phyloP scores from a whole-genome alignment of 2,797 vertebrate species.

The Triplophysa bombifrons region DNA sequence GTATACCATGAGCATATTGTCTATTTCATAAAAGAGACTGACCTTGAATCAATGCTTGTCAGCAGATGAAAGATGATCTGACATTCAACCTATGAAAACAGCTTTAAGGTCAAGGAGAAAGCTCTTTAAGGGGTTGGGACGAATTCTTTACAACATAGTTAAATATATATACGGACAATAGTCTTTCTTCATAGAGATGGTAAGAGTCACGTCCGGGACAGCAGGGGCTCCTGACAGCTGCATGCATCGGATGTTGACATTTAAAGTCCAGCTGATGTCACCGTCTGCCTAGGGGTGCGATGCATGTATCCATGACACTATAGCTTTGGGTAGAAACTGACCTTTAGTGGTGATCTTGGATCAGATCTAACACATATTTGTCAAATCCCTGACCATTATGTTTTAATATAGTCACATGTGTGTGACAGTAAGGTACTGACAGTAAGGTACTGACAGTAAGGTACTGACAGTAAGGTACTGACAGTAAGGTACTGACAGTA shows the following conservation, averaged over 20 bases:
- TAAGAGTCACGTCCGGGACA: background rate
- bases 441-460: no score
- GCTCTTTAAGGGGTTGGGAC: background rate
- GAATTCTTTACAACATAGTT: background rate
- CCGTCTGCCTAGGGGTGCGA: conserved; percentile 19
- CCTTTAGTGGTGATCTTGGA: conserved; percentile 14
- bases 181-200: background rate
- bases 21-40: background rate
- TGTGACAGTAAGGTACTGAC: background rate
- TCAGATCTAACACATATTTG: conserved; percentile 4
- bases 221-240: conserved; percentile 25
- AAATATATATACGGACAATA: background rate
- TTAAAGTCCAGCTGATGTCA: conserved; percentile 35
- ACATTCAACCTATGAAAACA: conserved; percentile 2
- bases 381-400: background rate
- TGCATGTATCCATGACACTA: background rate
- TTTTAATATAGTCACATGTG: background rate
- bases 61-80: background rate
- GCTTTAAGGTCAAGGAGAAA: background rate
- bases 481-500: no score
- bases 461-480: no score
- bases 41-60: conserved; percentile 17
- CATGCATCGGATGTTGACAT: conserved; percentile 31
- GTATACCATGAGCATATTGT: background rate
- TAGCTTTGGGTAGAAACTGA: conserved; percentile 24